A percentile compares a stretch with the other conserved stretches of the same genome.
These are phyloP conservation scores for Lasioglossum morio DNA, from an alignment of 2,888 invertebrate genomes.

Conservation along the genomic window DNA sequence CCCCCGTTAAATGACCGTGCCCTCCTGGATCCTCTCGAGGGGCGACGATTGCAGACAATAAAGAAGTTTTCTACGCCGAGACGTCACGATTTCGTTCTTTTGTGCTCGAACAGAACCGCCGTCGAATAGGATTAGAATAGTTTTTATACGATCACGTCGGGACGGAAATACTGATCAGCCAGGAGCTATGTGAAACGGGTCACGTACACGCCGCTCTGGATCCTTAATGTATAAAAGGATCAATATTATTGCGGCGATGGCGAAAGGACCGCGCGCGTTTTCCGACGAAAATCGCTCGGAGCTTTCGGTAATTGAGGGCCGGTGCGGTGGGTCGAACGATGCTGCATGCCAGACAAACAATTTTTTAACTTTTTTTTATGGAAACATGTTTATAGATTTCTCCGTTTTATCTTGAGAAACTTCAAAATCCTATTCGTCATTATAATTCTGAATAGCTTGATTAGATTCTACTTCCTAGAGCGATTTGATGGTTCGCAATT, in stretches of 20 bases:
- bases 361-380: background rate
- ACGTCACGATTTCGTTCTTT: constrained; percentile 57
- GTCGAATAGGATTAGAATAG: constrained; percentile 53
- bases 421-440: constrained; percentile 31
- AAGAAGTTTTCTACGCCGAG: constrained; percentile 37
- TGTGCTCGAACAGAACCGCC: constrained; percentile 36
- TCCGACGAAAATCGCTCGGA: background rate
- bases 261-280: background rate
- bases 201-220: constrained; percentile 24
- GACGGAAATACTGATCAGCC: constrained; percentile 31
- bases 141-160: constrained; percentile 41
- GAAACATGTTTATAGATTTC: background rate
- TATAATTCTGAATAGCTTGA: background rate
- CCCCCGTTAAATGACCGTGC: constrained; percentile 62
- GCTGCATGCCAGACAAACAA: background rate
- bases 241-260: constrained; percentile 9
- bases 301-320: background rate
- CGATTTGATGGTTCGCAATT: background rate
- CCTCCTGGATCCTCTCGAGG: constrained; percentile 41
- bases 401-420: too few relatives aligned
- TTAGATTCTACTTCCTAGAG: background rate
- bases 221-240: constrained; percentile 23
- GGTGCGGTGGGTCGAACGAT: background rate
- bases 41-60: constrained; percentile 24
- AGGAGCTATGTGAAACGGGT: constrained; percentile 15